These are phyloP conservation scores for Perithous albicinctus DNA, from an alignment of 2,888 invertebrate genomes.

Conservation along the genomic window DNA sequence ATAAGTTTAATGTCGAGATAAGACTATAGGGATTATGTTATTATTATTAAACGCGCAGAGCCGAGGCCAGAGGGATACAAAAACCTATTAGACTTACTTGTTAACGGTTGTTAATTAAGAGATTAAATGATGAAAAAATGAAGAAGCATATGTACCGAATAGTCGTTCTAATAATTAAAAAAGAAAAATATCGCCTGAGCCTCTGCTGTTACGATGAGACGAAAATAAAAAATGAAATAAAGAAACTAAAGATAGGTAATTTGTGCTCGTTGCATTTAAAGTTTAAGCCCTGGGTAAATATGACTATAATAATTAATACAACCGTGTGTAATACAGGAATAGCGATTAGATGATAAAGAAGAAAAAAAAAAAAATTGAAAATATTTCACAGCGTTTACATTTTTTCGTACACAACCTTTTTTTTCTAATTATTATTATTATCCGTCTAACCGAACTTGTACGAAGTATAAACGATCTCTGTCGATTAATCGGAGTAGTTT, in stretches of 20 bases:
- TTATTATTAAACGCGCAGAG: constrained; percentile 62
- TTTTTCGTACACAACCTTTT: constrained; percentile 48
- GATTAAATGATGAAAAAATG: constrained; percentile 59
- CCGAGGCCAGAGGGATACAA: constrained; percentile 52
- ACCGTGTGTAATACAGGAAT: constrained; percentile 68
- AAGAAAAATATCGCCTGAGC: constrained; percentile 52
- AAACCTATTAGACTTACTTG: constrained; percentile 79
- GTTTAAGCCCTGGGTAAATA: constrained; percentile 76
- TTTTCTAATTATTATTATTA: constrained; percentile 14
- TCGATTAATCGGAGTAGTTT: constrained; percentile 39
- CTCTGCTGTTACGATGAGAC: constrained; percentile 50
- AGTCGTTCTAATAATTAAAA: constrained; percentile 63
- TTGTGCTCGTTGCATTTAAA: constrained; percentile 74
- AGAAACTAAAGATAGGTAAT: constrained; percentile 59
- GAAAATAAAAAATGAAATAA: constrained; percentile 36
- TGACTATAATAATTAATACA: constrained; percentile 73
- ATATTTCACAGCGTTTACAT: constrained; percentile 49
- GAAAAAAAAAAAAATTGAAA: constrained; percentile 26
- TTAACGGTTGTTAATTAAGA: constrained; percentile 78
- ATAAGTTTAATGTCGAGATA: constrained; percentile 68
- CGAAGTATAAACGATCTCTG: constrained; percentile 38
- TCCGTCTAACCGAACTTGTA: constrained; percentile 37
- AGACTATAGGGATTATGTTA: constrained; percentile 70
- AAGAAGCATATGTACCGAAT: constrained; percentile 63
- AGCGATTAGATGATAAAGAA: constrained; percentile 56